Evolutionary conservation across 1,140 invertebrate species (phyloP).

Genomic region (Drosophila santomea): DNA sequence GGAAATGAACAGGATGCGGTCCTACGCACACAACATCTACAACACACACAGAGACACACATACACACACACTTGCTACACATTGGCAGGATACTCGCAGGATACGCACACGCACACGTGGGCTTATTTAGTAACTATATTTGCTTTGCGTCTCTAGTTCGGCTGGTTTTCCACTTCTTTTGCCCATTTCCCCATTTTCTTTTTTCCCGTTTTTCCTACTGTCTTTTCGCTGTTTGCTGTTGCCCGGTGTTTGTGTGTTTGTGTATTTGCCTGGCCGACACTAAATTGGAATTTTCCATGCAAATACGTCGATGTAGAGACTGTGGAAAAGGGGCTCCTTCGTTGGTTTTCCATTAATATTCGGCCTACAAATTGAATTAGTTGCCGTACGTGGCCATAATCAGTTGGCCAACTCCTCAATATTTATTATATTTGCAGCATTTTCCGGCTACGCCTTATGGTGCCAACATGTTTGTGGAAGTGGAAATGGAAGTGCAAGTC

Average conservation of each 20-base stretch:
- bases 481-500: too few species aligned
- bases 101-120: constrained; percentile 26
- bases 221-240: constrained; percentile 4
- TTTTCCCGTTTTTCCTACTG: not conserved
- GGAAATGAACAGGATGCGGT: constrained; percentile 46
- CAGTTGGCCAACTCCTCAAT: constrained; percentile 2
- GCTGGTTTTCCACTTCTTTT: constrained; percentile 29
- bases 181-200: not conserved
- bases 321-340: too few species aligned
- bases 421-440: constrained; percentile 10
- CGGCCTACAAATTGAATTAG: constrained; percentile 21
- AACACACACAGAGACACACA: not conserved
- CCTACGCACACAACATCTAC: constrained; percentile 7
- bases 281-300: constrained; percentile 43
- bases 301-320: constrained; percentile 18
- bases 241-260: not conserved
- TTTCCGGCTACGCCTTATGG: constrained; percentile 6
- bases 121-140: constrained; percentile 46
- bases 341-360: constrained; percentile 27
- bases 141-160: constrained; percentile 25
- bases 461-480: constrained; percentile 1
- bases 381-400: not conserved
- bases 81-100: constrained; percentile 2
- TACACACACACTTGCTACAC: not conserved
- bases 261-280: constrained; percentile 22